Percentiles rank a stretch among this genome's conserved stretches.
phyloP scores from a whole-genome alignment of 2,113 vertebrate species.

The Tringa solitaria region DNA sequence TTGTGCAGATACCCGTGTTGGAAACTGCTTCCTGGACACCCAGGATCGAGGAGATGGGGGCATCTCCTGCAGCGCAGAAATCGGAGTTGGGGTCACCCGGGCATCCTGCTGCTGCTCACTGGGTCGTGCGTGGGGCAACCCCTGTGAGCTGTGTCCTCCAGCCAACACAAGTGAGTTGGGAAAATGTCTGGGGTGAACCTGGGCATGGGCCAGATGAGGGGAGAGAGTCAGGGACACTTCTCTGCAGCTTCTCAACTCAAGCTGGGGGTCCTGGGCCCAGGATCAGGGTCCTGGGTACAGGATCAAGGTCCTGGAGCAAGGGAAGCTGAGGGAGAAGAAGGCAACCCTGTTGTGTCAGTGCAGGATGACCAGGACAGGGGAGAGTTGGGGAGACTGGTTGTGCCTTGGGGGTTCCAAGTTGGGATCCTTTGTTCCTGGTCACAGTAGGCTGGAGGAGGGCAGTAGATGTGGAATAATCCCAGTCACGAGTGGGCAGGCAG shows the following conservation, averaged over 20 bases:
- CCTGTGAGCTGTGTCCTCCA: constrained; percentile 88
- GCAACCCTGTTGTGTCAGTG: not conserved
- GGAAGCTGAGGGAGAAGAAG: not conserved
- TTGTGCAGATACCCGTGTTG: constrained; percentile 83
- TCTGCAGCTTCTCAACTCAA: accelerated
- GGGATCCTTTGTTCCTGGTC: not conserved
- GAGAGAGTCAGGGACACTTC: accelerated
- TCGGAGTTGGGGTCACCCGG: constrained; percentile 86
- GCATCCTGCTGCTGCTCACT: constrained; percentile 93
- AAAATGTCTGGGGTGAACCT: not conserved
- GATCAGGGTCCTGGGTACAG: accelerated
- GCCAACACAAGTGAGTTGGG: constrained; percentile 86
- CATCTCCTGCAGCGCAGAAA: constrained; percentile 87
- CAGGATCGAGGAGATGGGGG: constrained; percentile 86
- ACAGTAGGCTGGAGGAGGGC: not conserved
- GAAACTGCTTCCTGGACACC: constrained; percentile 90
- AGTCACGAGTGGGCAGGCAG: not conserved
- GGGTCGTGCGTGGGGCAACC: constrained; percentile 90
- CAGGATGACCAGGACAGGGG: not conserved
- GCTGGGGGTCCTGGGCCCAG: not conserved
- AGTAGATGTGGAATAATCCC: too few species aligned
- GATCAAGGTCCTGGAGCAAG: not conserved
- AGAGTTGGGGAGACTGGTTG: not conserved
- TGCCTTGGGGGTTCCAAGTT: not conserved
- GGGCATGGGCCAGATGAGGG: not conserved